Percentiles rank a stretch among this genome's conserved stretches.
These are phyloP conservation scores for Calidris pygmaea DNA, from an alignment of 2,113 vertebrate genomes.

Conservation along the genomic window DNA sequence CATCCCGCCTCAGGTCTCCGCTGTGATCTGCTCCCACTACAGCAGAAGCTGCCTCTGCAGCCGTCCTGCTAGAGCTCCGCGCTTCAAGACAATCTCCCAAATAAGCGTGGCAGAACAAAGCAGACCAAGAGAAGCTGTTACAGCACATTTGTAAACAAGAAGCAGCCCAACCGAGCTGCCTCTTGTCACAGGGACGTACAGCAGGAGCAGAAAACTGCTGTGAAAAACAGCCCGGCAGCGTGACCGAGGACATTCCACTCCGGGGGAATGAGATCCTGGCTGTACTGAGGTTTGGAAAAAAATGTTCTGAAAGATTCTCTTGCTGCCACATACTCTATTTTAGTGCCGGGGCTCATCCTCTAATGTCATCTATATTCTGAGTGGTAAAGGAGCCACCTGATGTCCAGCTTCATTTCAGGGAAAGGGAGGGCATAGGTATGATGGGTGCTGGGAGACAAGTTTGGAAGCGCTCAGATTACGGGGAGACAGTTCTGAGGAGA, in stretches of 20 bases:
- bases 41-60: not conserved
- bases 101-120: not conserved
- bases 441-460: conserved; percentile 25
- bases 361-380: conserved; percentile 52
- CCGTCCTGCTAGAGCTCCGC: not conserved
- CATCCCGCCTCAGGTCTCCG: not conserved
- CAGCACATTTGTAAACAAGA: not conserved
- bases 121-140: not conserved
- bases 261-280: not conserved
- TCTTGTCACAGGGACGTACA: not conserved
- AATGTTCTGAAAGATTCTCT: conserved; percentile 37
- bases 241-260: not conserved
- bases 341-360: conserved; percentile 36
- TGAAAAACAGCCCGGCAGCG: not conserved
- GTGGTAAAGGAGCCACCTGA: conserved; percentile 50
- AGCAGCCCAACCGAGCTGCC: not conserved
- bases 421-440: conserved; percentile 59
- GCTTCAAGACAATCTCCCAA: not conserved
- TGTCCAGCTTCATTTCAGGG: conserved; percentile 64
- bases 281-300: conserved; percentile 20
- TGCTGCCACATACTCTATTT: conserved; percentile 62
- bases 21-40: not conserved
- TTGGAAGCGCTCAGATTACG: conserved; percentile 48
- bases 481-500: conserved; percentile 26
- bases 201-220: not conserved